phyloP scores from a whole-genome alignment of 2,113 vertebrate genomes.

The Tupaia tana region DNA sequence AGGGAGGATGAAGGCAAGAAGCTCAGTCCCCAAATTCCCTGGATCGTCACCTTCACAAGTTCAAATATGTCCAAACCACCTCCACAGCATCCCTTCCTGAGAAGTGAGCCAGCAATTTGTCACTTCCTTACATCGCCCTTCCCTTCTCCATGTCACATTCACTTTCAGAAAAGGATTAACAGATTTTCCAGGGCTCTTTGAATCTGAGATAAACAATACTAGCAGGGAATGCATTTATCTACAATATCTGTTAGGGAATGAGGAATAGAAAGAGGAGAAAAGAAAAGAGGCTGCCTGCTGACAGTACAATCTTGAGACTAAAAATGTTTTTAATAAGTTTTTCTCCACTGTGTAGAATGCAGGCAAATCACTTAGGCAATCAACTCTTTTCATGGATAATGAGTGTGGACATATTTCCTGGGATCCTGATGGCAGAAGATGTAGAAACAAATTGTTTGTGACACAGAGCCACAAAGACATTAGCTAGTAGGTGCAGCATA shows the following conservation, averaged over 20 bases:
- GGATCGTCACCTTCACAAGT: not conserved
- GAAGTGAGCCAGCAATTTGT: not conserved
- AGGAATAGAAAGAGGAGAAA: not conserved
- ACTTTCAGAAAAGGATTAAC: slow-evolving; percentile 18
- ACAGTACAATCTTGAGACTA: not conserved
- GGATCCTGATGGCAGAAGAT: slow-evolving; percentile 29
- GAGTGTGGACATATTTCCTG: slow-evolving; percentile 56
- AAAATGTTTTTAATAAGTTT: slow-evolving; percentile 32
- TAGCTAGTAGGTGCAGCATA: not conserved
- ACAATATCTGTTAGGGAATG: slow-evolving; percentile 50
- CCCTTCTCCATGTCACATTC: not conserved
- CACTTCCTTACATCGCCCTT: not conserved
- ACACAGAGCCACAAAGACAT: slow-evolving; percentile 55
- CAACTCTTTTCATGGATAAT: slow-evolving; percentile 61
- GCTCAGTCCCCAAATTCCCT: not conserved
- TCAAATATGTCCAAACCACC: not conserved
- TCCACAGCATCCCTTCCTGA: not conserved
- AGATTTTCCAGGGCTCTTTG: slow-evolving; percentile 17
- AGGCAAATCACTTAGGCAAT: slow-evolving; percentile 56
- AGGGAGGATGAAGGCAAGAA: not conserved
- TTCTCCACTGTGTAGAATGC: slow-evolving; percentile 35
- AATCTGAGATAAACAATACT: not conserved
- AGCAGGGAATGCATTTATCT: slow-evolving; percentile 35
- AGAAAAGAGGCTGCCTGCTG: not conserved
- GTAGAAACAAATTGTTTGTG: slow-evolving; percentile 70